Evolutionary conservation across 2,888 invertebrate genomes (phyloP), one percentile per base, ranked within the genome.

Genomic region (Copidosoma aretas): DNA sequence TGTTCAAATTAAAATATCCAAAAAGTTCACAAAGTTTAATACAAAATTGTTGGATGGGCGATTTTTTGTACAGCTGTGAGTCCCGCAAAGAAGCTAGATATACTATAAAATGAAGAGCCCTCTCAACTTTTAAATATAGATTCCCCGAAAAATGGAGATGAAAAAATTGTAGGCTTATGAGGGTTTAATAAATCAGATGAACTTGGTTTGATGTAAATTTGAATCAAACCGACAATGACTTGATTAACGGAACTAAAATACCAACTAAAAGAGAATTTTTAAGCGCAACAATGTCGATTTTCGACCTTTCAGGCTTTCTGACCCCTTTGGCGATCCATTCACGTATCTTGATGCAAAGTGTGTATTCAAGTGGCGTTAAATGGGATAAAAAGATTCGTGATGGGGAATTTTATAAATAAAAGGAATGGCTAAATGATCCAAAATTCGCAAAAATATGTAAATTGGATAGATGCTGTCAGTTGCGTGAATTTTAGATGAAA

Each of bases 11-110:
- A 17, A 15, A 1, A 15, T n/a, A 58, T 19, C 60, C 64, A 12
- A 15, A 22, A 43, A 49, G 43, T 4, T 51, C 41, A 1, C 46
- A 46, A n/a, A 56, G 60, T 21, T 22, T 60, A 1, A 66, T 25
- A 22, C 4, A 58, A 12, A 56, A 58, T 58, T 21, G 41, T 1
- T 64, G 58, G 17, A 64, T 58, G 64, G 64, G 59, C 32, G 53
- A 64, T 51, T 51, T 51, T 39, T 15, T 64, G 8, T 8, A 19
- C 22, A 58, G 54, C 14, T n/a, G n/a, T n/a, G n/a, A 32, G 5
- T n/a, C 43, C 19, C 32, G 32, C 8, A 2, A 43, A 49, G 1
- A 21, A 10, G 0, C 14, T 22, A 0, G 32, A n/a, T n/a, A 51
- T 10, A 43, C 58, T 10, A 15, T 1, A 2, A 8, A 22, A 1